These are phyloP conservation scores for Otolemur crassicaudatus DNA, from an alignment of 2,797 vertebrate species.

Conservation along the genomic window DNA sequence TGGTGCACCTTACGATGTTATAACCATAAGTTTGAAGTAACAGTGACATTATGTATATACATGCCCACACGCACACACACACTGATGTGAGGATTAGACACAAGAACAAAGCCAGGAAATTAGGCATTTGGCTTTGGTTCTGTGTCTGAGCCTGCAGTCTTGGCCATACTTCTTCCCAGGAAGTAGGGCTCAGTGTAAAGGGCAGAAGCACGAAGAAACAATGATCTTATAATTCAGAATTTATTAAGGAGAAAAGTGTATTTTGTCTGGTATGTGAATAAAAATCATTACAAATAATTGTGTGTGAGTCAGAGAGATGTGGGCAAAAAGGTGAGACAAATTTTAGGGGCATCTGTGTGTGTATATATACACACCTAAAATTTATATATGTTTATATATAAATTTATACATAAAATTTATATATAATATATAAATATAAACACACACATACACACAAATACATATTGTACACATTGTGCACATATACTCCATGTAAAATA, in stretches of 20 bases:
- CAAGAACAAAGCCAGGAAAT: constrained; percentile 82
- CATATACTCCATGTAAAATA: not conserved
- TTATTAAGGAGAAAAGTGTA: constrained; percentile 22
- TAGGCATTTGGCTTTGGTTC: constrained; percentile 57
- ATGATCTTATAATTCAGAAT: constrained; percentile 72
- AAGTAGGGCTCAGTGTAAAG: constrained; percentile 74
- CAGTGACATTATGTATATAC: not conserved
- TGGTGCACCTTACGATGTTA: not conserved
- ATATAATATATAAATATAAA: too few species aligned
- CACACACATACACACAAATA: too few species aligned
- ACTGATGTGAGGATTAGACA: constrained; percentile 25
- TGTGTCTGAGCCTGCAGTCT: constrained; percentile 77
- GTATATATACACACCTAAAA: not conserved
- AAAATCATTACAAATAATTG: not conserved
- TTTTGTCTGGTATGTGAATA: not conserved
- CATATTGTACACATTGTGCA: not conserved
- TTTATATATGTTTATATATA: too few species aligned
- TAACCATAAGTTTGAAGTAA: not conserved
- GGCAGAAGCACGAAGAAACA: constrained; percentile 79
- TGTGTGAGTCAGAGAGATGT: constrained; percentile 21
- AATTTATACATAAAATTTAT: too few species aligned
- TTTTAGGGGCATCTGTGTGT: not conserved
- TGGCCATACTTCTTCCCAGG: constrained; percentile 73
- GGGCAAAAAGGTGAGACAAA: not conserved
- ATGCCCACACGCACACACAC: too few species aligned